Evolutionary conservation across 2,888 invertebrate species (phyloP), one percentile per base, ranked within the genome.

Genomic region (Netelia melanura): DNA sequence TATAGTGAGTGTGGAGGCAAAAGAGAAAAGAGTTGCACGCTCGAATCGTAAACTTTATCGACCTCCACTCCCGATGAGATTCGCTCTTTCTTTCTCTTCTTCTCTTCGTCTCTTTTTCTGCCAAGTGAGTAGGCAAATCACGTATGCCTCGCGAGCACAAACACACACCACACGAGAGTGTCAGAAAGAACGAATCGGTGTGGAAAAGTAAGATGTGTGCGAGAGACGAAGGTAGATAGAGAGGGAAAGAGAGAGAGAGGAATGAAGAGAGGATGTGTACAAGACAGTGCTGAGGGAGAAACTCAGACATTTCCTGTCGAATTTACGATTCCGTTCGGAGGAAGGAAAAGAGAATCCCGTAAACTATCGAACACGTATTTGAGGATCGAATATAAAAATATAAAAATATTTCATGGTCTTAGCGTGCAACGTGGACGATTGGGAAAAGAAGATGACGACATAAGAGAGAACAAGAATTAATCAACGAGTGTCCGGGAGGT

Each of bases 221-320:
- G 38, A 5, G 38, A 38, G 38, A 38, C 38, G 6, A 6, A 38
- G 38, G 6, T 38, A 8, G 6, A n/a, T 6, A 54, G 38, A 58
- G 8, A 38, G 38, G 6, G 38, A 38, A 6, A 8, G 38, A n/a
- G 14, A 38, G 30, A 52, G 54, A 17, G 54, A 54, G 8, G n/a
- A 23, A 64, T 14, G 54, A 30, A 38, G 54, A 52, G 58, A 64
- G 58, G 56, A 64, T 56, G 54, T 64, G 44, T 62, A 65, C 17
- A 72, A 65, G 71, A 68, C 61, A 78, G 25, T 62, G 23, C 25
- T 58, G 58, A 79, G 71, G 14, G 43, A 30, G 79, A 77, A 70
- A 82, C 75, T 65, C 70, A 70, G 76, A 85, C 85, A 76, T 85
- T 85, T 85, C 85, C 85, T 85, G 85, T 85, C 82, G 85, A 85